Evolutionary conservation across 2,888 invertebrate genomes (phyloP), one percentile per base, ranked within the genome.

Genomic region (Mesochorus sp.): DNA sequence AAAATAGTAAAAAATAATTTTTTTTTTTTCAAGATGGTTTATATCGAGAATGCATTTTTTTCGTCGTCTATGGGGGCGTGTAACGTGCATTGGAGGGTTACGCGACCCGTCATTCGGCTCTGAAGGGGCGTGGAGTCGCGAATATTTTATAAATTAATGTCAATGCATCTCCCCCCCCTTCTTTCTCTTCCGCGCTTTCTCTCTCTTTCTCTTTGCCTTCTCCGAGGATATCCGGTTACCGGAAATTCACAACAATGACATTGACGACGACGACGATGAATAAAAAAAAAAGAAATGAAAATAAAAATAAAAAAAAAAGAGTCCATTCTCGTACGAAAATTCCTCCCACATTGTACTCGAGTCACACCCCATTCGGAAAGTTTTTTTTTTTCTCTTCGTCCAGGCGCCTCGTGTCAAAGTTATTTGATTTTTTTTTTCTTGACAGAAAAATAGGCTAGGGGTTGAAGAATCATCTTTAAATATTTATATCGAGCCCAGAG

Each of bases 71-170:
- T 62, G 67, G 64, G 75, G 85, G 82, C 83, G 82, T 82, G 81
- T 67, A 37, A 49, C 14, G 34, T 53, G 61, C 37, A 31, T 51
- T 17, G 55, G 73, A 71, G 76, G 71, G 75, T 28, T 62, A 64
- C 55, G 26, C 28, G 76, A 72, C 42, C 70, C 61, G 61, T 49
- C 39, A 44, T 49, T 17, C 39, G 42, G 44, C 31, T 47, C 55
- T 67, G 53, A 37, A 75, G 79, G 81, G 80, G 86, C 85, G 85
- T 85, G 83, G 28, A 83, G 82, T 85, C 86, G 84, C 86, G 89
- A 88, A 88, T 91, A 90, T 91, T 91, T 91, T 90, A 88, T 88
- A 90, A 90, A 89, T 90, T 90, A 90, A 90, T 89, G 89, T 90
- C 89, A 89, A 90, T 90, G 88, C 84, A 86, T 85, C 83, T 83